Conservation (phyloP, 2,113 vertebrate genomes). For the Ictidomys tridecemlineatus region DNA sequence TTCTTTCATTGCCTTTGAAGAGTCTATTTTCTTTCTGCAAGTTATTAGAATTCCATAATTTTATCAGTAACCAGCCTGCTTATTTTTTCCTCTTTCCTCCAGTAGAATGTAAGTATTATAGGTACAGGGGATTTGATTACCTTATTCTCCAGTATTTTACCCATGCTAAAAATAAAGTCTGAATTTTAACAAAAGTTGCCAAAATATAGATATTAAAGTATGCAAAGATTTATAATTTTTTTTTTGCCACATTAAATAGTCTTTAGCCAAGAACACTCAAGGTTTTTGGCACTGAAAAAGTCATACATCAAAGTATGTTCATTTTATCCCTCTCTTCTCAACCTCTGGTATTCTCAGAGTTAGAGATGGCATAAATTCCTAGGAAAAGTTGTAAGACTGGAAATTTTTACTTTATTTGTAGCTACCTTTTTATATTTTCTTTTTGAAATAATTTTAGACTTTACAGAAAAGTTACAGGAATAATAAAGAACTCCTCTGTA, state of each 20-base stretch:
- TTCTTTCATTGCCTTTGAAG: background rate
- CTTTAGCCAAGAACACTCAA: background rate
- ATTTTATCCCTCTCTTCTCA: background rate
- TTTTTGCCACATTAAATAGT: background rate
- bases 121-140: background rate
- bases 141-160: background rate
- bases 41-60: background rate
- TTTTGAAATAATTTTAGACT: background rate
- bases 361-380: background rate
- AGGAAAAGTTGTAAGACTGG: background rate
- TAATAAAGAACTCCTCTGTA: background rate
- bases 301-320: background rate
- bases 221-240: background rate
- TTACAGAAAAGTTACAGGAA: background rate
- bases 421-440: background rate
- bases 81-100: background rate
- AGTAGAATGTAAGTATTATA: background rate
- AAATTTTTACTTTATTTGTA: background rate
- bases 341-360: background rate
- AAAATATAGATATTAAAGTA: background rate
- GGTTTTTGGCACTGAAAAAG: background rate
- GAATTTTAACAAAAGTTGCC: background rate
- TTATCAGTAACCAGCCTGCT: background rate
- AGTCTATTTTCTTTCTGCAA: background rate
- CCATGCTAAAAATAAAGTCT: background rate